phyloP scores from a whole-genome alignment of 2,888 invertebrate genomes.

The Pheosia tremula region DNA sequence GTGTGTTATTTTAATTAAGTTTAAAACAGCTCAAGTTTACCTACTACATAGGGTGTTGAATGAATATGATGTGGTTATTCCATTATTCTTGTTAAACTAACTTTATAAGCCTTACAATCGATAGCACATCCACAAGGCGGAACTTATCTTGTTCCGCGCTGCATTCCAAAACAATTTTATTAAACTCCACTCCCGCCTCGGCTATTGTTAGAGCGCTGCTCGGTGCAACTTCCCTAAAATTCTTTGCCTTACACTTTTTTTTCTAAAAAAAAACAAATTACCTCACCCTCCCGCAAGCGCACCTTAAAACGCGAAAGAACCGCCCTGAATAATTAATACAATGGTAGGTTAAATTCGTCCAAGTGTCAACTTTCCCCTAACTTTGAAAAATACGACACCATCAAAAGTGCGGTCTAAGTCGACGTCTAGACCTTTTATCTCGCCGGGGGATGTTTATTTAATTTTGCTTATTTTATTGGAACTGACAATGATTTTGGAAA shows the following conservation, averaged over 20 bases:
- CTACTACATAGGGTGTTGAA: background rate
- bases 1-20: background rate
- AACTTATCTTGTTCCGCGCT: slow-evolving; percentile 73
- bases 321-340: slow-evolving; percentile 84
- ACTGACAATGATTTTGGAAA: slow-evolving; percentile 79
- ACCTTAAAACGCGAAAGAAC: slow-evolving; percentile 78
- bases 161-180: slow-evolving; percentile 80
- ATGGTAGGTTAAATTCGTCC: slow-evolving; percentile 82
- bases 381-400: slow-evolving; percentile 79
- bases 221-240: slow-evolving; percentile 74
- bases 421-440: slow-evolving; percentile 81
- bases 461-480: slow-evolving; percentile 80
- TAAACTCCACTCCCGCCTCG: slow-evolving; percentile 69
- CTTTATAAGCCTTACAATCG: slow-evolving; percentile 58
- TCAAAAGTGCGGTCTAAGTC: slow-evolving; percentile 78
- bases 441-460: slow-evolving; percentile 76
- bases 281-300: slow-evolving; percentile 71
- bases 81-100: slow-evolving; percentile 21
- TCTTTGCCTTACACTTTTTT: slow-evolving; percentile 67
- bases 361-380: slow-evolving; percentile 83
- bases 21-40: background rate
- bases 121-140: slow-evolving; percentile 60
- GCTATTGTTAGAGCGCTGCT: slow-evolving; percentile 60
- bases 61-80: background rate
- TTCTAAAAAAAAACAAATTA: slow-evolving; percentile 69